Evolutionary conservation across 2,888 invertebrate genomes (phyloP).

Genomic region (Torymus aiolomorphi): DNA sequence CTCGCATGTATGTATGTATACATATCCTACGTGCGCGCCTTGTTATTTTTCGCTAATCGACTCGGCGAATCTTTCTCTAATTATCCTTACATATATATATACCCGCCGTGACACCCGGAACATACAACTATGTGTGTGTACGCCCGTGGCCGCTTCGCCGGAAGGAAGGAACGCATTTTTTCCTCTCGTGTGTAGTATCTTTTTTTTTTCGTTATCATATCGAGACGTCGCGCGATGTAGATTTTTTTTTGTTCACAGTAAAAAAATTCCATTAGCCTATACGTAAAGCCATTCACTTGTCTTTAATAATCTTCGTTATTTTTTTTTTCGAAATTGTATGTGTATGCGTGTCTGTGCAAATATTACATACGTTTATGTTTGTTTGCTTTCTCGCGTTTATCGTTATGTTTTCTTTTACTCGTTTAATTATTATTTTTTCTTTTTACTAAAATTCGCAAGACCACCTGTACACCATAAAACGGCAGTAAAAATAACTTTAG

Average conservation of each 20-base stretch:
- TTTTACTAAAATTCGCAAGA: constrained; percentile 57
- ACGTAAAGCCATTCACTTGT: constrained; percentile 40
- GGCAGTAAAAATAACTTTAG: constrained; percentile 67
- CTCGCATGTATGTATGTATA: neutral
- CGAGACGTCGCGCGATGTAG: constrained; percentile 25
- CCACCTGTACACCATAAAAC: constrained; percentile 63
- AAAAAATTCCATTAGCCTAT: constrained; percentile 55
- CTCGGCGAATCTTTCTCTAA: constrained; percentile 24
- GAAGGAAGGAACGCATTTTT: constrained; percentile 56
- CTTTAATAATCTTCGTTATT: neutral
- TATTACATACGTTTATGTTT: constrained; percentile 12
- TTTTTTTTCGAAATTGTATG: constrained; percentile 37
- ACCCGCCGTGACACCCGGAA: constrained; percentile 5
- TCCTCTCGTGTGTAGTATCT: neutral
- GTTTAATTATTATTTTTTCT: constrained; percentile 27
- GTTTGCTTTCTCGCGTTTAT: neutral
- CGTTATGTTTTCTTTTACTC: constrained; percentile 15
- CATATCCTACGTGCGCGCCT: no score
- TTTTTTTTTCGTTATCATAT: neutral
- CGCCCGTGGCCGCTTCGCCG: constrained; percentile 33
- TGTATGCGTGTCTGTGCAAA: constrained; percentile 31
- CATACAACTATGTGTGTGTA: neutral
- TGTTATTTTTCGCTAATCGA: constrained; percentile 10
- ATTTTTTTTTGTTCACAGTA: constrained; percentile 36
- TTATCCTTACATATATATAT: neutral